Evolutionary conservation across 1,140 invertebrate genomes (phyloP).

Genomic region (Drosophila melanogaster): DNA sequence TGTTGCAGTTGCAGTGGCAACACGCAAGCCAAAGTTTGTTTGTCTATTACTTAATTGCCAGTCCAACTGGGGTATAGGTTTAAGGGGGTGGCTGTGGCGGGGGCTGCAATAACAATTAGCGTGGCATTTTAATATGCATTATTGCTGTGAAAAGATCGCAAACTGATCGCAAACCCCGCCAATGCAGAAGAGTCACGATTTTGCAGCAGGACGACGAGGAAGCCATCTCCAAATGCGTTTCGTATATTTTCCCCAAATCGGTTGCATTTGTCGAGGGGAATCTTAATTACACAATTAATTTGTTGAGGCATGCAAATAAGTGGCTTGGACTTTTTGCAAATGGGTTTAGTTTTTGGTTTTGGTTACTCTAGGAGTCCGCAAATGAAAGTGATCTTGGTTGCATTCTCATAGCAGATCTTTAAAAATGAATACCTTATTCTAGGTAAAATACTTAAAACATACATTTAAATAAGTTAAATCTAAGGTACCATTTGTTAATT

Average conservation of each 20-base stretch:
- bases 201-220: constrained; percentile 33
- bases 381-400: not conserved
- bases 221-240: constrained; percentile 61
- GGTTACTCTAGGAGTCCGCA: not conserved
- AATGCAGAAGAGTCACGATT: constrained; percentile 71
- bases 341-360: constrained; percentile 10
- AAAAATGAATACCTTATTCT: not conserved
- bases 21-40: constrained; percentile 63
- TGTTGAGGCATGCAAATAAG: constrained; percentile 52
- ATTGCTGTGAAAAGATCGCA: constrained; percentile 77
- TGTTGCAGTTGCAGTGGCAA: constrained; percentile 29
- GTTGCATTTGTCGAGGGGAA: constrained; percentile 26
- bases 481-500: not conserved
- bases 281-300: constrained; percentile 77
- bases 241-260: constrained; percentile 26
- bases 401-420: too few species aligned
- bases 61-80: constrained; percentile 28
- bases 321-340: not conserved
- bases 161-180: constrained; percentile 72
- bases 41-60: constrained; percentile 82
- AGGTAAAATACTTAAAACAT: not conserved
- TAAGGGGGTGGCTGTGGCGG: constrained; percentile 13
- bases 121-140: constrained; percentile 83
- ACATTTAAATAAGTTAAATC: too few species aligned
- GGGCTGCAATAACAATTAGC: constrained; percentile 76